Conservation (phyloP, 2,113 vertebrate genomes). For the Sturnus vulgaris region DNA sequence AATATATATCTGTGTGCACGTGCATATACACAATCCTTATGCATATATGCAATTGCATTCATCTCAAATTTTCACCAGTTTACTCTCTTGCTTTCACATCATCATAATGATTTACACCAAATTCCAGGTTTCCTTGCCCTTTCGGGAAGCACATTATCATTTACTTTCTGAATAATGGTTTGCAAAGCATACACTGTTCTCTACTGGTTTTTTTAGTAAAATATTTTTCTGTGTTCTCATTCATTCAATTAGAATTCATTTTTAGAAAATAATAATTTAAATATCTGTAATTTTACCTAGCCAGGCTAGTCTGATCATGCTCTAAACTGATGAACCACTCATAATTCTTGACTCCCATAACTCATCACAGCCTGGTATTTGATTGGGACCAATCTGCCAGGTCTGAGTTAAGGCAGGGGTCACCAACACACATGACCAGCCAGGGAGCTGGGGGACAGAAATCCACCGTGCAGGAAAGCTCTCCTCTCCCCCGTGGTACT, state of each 20-base stretch:
- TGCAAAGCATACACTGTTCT: background rate
- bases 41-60: background rate
- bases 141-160: conserved; percentile 1
- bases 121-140: conserved; percentile 1
- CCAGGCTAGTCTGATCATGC: background rate
- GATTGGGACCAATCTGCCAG: background rate
- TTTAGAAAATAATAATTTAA: background rate
- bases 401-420: background rate
- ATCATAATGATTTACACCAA: background rate
- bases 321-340: background rate
- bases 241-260: background rate
- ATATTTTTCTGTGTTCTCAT: background rate
- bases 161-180: background rate
- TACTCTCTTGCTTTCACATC: background rate
- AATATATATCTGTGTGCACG: background rate
- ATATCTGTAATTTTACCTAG: background rate
- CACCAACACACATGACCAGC: rapidly evolving
- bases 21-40: background rate
- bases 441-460: background rate
- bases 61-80: background rate
- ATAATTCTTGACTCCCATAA: rapidly evolving
- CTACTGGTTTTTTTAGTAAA: background rate
- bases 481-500: background rate
- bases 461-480: background rate
- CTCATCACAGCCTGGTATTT: background rate